A percentile compares a stretch with the other conserved stretches of the same genome.
phyloP scores from a whole-genome alignment of 2,888 invertebrate genomes.

The Netelia fuscicornis region DNA sequence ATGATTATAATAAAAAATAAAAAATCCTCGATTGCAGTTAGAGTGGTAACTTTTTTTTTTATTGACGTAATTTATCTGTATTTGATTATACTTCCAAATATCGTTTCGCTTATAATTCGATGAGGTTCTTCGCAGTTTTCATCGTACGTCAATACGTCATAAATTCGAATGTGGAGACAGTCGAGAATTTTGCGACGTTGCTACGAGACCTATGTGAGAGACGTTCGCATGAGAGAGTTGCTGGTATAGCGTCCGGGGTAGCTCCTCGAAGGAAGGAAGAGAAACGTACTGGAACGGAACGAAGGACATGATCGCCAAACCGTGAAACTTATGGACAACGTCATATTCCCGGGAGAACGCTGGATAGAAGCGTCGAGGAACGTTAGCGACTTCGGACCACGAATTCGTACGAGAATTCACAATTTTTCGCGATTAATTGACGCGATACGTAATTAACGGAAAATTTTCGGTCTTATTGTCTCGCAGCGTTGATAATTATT shows the following conservation, averaged over 20 bases:
- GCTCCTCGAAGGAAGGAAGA: conserved; percentile 46
- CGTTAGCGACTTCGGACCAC: neutral
- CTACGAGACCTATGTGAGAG: neutral
- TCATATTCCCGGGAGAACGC: conserved; percentile 66
- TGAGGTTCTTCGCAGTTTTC: neutral
- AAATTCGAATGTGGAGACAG: neutral
- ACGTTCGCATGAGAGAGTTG: neutral
- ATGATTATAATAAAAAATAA: too few relatives aligned
- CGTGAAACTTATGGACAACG: conserved; percentile 75
- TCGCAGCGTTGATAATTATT: too few relatives aligned
- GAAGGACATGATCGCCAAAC: conserved; percentile 77
- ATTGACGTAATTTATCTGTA: too few relatives aligned
- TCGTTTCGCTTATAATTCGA: too few relatives aligned
- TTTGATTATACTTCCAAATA: too few relatives aligned
- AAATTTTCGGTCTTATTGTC: neutral
- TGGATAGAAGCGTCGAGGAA: neutral
- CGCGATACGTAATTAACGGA: neutral
- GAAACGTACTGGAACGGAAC: conserved; percentile 73
- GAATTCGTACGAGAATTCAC: neutral
- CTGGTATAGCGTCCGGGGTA: neutral
- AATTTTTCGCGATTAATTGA: neutral
- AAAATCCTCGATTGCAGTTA: too few relatives aligned
- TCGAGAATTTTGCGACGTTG: neutral
- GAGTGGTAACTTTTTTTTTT: too few relatives aligned
- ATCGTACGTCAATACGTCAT: neutral